phyloP scores from a whole-genome alignment of 2,113 vertebrate genomes.

The Callochromis pleurospilus region DNA sequence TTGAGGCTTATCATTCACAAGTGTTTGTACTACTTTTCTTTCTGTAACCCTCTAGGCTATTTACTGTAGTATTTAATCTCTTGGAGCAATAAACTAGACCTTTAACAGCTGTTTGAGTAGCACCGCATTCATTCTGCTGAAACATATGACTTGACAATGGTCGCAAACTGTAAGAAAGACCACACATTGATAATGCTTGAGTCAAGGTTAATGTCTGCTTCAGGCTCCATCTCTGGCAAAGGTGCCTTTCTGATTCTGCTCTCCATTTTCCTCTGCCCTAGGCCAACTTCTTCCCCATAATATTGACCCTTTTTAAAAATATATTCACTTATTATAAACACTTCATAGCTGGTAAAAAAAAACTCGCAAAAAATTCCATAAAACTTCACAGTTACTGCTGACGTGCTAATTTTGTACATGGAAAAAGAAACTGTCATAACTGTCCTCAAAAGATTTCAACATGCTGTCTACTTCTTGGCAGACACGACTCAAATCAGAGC shows the following conservation, averaged over 20 bases:
- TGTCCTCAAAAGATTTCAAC: background rate
- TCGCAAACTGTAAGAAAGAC: background rate
- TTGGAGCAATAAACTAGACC: background rate
- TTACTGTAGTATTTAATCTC: background rate
- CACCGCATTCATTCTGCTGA: background rate
- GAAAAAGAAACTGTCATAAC: background rate
- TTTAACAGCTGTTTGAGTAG: background rate
- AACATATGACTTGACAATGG: background rate
- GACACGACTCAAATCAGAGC: background rate
- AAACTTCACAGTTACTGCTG: background rate
- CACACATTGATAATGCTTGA: background rate
- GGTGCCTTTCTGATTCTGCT: background rate
- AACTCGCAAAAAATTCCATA: background rate
- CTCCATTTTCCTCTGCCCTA: background rate
- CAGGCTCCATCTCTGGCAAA: background rate
- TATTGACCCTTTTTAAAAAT: background rate
- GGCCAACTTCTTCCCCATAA: background rate
- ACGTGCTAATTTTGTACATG: background rate
- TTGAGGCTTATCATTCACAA: background rate
- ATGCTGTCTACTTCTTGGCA: background rate
- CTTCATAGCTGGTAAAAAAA: background rate
- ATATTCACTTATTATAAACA: background rate
- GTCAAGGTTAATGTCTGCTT: background rate
- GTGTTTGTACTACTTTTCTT: background rate
- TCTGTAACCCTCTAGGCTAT: rapidly evolving